Evolutionary conservation across 2,888 invertebrate genomes (phyloP), one percentile per base, ranked within the genome.

Genomic region (Chaetoderma sp.): DNA sequence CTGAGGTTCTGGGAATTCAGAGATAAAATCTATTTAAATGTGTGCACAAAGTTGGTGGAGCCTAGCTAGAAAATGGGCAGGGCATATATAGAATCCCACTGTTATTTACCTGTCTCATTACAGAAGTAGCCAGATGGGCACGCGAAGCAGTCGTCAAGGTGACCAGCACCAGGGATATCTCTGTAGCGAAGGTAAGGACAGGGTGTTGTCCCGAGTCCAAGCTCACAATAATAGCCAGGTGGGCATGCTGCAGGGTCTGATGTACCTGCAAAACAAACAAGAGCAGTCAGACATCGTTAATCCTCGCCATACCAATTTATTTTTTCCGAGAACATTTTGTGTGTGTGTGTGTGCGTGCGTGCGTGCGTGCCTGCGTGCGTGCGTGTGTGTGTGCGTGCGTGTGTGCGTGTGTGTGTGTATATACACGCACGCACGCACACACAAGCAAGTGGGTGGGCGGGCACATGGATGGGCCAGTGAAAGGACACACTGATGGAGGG

Each of bases 41-140:
- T 13, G 39, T 36, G 10, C 39, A 10, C 39, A 10, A 36, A n/a
- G 39, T n/a, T 36, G n/a, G 39, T 36, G 10, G 10, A 36, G n/a
- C 39, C 10, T 13, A 36, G n/a, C 10, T 13, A 36, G 39, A 36
- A 36, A 36, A 36, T 13, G 10, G 10, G 10, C n/a, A 36, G 10
- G n/a, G 39, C 10, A 36, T 13, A 36, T 13, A n/a, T 13, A 10
- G 39, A 36, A 10, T 36, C 10, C 10, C 10, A 36, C 39, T 10
- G n/a, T n/a, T n/a, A 56, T 64, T 54, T 66, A 79, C 81, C 83
- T 71, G 81, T 80, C 32, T 74, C 69, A 66, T 83, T 81, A 65
- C 85, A 83, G 74, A 79, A 81, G 68, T 78, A 83, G 13, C 84
- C 84, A 28, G 78, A 74, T 36, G 66, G 70, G 71, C 84, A 84